Evolutionary conservation across 2,797 vertebrate species (phyloP).

Genomic region (Neoniphon sammara): DNA sequence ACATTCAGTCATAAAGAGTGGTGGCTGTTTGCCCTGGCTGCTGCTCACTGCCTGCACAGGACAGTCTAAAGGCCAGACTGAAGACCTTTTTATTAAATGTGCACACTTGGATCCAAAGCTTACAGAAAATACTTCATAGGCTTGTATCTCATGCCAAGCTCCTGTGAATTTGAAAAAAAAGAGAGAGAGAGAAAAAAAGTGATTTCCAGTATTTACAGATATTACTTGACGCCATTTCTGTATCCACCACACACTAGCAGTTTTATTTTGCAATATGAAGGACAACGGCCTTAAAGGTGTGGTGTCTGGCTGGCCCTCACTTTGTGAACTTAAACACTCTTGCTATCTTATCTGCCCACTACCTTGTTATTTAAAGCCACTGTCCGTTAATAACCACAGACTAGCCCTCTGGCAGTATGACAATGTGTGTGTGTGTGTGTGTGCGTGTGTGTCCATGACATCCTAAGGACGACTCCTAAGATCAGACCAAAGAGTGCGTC

Average conservation of each 20-base stretch:
- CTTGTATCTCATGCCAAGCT: neutral
- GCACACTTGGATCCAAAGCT: too few species aligned
- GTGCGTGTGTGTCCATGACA: constrained; percentile 23
- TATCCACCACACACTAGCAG: neutral
- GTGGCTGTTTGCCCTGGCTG: too few species aligned
- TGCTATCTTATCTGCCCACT: constrained; percentile 50
- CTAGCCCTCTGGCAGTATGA: neutral
- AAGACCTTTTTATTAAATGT: too few species aligned
- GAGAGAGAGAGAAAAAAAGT: neutral
- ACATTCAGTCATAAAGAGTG: constrained; percentile 15
- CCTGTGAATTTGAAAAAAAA: neutral
- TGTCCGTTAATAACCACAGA: constrained; percentile 23
- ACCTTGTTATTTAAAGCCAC: constrained; percentile 59
- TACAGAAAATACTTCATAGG: neutral
- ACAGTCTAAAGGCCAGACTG: too few species aligned
- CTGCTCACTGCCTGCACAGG: too few species aligned
- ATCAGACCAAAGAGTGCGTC: constrained; percentile 16
- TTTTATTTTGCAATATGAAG: constrained; percentile 3
- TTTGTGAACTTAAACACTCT: constrained; percentile 52
- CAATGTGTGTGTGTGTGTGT: constrained; percentile 1
- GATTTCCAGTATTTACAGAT: neutral
- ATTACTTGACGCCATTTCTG: neutral
- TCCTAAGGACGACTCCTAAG: constrained; percentile 17
- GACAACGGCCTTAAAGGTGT: constrained; percentile 17
- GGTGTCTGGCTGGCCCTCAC: neutral